Evolutionary conservation across 2,888 invertebrate species (phyloP).

Genomic region (Parnassius glacialis): DNA sequence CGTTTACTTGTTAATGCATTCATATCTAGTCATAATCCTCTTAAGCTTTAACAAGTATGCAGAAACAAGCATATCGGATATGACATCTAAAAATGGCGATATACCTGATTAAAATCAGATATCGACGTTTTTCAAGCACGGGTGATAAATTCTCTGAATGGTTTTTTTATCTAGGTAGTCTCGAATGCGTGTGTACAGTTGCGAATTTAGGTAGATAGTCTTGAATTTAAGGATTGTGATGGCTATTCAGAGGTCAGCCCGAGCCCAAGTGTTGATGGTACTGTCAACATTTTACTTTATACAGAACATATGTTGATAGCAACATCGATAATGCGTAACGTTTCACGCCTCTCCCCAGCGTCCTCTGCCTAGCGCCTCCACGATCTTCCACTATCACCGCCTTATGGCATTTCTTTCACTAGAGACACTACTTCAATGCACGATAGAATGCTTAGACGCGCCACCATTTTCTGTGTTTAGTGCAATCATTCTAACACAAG

Average conservation of each 20-base stretch:
- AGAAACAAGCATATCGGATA: conserved; percentile 31
- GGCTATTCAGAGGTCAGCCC: conserved; percentile 44
- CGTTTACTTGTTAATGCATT: conserved; percentile 46
- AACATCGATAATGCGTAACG: conserved; percentile 38
- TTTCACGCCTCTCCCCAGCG: conserved; percentile 58
- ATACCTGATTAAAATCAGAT: conserved; percentile 21
- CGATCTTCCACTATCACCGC: conserved; percentile 72
- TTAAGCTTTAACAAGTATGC: conserved; percentile 39
- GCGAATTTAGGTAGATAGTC: conserved; percentile 36
- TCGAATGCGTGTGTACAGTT: conserved; percentile 33
- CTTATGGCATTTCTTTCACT: conserved; percentile 61
- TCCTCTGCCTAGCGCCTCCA: conserved; percentile 70
- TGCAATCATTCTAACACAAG: conserved; percentile 25
- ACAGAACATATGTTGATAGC: conserved; percentile 37
- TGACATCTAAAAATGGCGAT: conserved; percentile 42
- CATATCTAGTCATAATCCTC: conserved; percentile 33
- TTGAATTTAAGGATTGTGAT: conserved; percentile 36
- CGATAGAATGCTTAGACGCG: conserved; percentile 39
- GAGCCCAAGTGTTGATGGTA: conserved; percentile 38
- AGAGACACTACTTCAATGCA: conserved; percentile 53
- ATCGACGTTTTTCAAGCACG: conserved; percentile 36
- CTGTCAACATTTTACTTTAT: conserved; percentile 39
- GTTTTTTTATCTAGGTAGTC: conserved; percentile 32
- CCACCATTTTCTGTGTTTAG: conserved; percentile 33
- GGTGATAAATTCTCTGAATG: conserved; percentile 48